phyloP scores from a whole-genome alignment of 2,797 vertebrate species.

The Peromyscus melanophrys region DNA sequence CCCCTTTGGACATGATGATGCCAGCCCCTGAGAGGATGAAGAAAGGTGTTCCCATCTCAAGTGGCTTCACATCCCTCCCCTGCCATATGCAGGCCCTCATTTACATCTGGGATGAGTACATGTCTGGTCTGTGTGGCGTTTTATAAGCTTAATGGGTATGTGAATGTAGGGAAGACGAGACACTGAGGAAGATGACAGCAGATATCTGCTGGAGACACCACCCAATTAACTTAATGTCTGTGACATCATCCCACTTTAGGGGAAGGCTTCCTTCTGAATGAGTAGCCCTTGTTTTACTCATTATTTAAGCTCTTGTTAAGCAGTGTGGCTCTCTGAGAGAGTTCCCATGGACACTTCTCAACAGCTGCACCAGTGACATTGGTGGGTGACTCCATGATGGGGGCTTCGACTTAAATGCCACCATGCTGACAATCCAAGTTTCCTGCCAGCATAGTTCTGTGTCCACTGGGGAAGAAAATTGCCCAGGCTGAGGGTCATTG shows the following conservation, averaged over 20 bases:
- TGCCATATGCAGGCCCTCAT: constrained; percentile 55
- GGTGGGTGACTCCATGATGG: not conserved
- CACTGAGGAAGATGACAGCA: constrained; percentile 75
- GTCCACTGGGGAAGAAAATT: not conserved
- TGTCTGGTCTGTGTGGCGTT: constrained; percentile 70
- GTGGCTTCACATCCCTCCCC: constrained; percentile 43
- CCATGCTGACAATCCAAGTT: not conserved
- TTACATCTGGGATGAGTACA: constrained; percentile 81
- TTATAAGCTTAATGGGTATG: constrained; percentile 78
- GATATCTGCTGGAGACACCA: constrained; percentile 76
- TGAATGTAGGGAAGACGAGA: constrained; percentile 76
- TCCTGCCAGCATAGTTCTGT: not conserved
- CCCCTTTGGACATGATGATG: not conserved
- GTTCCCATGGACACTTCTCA: constrained; percentile 28
- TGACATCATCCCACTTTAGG: constrained; percentile 81
- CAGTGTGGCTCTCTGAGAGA: constrained; percentile 51
- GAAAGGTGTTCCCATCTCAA: constrained; percentile 28
- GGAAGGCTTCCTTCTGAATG: constrained; percentile 78
- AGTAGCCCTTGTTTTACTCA: constrained; percentile 73
- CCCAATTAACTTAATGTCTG: constrained; percentile 82
- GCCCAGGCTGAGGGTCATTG: not conserved
- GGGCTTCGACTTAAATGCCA: not conserved
- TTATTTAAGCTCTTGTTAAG: constrained; percentile 78
- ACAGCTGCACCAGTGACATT: not conserved
- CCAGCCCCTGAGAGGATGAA: constrained; percentile 6